Evolutionary conservation across 2,797 vertebrate species (phyloP).

Genomic region (Aotus griseimembra): DNA sequence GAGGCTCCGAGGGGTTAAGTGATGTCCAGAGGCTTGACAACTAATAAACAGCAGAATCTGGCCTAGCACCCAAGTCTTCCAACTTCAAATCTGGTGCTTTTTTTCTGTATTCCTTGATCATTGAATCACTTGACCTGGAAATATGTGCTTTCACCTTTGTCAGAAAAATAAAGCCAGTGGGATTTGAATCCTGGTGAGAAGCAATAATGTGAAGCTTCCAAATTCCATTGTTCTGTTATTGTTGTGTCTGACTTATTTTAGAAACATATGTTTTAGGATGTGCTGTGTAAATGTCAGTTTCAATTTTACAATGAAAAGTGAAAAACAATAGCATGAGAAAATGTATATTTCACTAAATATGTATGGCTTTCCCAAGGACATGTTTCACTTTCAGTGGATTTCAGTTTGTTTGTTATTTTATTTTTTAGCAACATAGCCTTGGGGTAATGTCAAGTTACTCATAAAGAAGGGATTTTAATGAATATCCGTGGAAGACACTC

Average conservation of each 20-base stretch:
- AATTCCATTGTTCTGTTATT: background rate
- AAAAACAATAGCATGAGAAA: background rate
- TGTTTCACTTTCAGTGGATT: slow-evolving; percentile 56
- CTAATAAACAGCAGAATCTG: background rate
- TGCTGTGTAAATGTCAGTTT: slow-evolving; percentile 20
- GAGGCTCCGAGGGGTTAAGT: background rate
- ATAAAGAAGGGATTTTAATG: slow-evolving; percentile 71
- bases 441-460: slow-evolving; percentile 63
- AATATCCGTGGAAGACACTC: slow-evolving; percentile 34
- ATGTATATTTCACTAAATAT: slow-evolving; percentile 55
- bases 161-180: slow-evolving; percentile 5
- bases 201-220: background rate
- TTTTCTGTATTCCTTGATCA: background rate
- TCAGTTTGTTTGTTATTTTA: slow-evolving; percentile 47
- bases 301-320: slow-evolving; percentile 50
- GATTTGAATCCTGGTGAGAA: background rate
- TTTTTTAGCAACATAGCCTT: slow-evolving; percentile 43
- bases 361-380: background rate
- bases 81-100: background rate
- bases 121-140: slow-evolving; percentile 56
- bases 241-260: slow-evolving; percentile 52
- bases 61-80: background rate
- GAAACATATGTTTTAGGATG: slow-evolving; percentile 50
- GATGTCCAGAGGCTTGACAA: background rate
- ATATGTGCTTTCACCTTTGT: slow-evolving; percentile 19